Conservation (phyloP, 1,140 invertebrate genomes). For the Pseudoatta argentina region DNA sequence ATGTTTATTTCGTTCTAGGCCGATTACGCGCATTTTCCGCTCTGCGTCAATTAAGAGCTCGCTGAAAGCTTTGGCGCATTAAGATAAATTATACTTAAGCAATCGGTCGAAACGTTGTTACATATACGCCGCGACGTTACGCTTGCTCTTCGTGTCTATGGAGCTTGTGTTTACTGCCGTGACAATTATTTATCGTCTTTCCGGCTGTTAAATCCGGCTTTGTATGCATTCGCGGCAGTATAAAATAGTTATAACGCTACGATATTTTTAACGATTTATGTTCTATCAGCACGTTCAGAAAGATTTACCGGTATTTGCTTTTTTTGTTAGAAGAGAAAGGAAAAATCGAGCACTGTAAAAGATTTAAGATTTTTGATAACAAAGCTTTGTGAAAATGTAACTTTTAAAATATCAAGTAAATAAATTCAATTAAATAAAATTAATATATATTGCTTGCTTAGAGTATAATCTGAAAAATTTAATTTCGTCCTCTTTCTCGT, state of each 20-base stretch:
- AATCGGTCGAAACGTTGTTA: slow-evolving; percentile 8
- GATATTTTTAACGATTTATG: slow-evolving; percentile 26
- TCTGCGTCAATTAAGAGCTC: slow-evolving; percentile 44
- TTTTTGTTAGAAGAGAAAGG: not conserved
- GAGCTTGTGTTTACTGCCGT: slow-evolving; percentile 21
- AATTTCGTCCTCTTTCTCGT: not conserved
- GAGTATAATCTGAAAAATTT: not conserved
- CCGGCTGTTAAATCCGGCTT: slow-evolving; percentile 20
- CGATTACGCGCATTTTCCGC: slow-evolving; percentile 22
- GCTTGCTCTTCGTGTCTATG: not conserved
- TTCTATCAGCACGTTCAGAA: slow-evolving; percentile 1
- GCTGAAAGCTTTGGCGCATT: slow-evolving; percentile 40
- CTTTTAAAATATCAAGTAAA: not conserved
- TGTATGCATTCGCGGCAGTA: slow-evolving; percentile 14
- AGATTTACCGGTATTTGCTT: slow-evolving; percentile 23
- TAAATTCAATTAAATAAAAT: slow-evolving; percentile 14
- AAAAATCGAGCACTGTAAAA: slow-evolving; percentile 10
- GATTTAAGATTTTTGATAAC: not conserved
- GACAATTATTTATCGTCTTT: slow-evolving; percentile 46
- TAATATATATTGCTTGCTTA: not conserved
- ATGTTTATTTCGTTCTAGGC: slow-evolving; percentile 49
- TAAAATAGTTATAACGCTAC: slow-evolving; percentile 36
- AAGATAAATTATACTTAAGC: slow-evolving; percentile 59
- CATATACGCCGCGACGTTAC: not conserved
- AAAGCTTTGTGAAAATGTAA: not conserved